These are phyloP conservation scores for Myzus persicae DNA, from an alignment of 1,140 invertebrate genomes.

Conservation along the genomic window DNA sequence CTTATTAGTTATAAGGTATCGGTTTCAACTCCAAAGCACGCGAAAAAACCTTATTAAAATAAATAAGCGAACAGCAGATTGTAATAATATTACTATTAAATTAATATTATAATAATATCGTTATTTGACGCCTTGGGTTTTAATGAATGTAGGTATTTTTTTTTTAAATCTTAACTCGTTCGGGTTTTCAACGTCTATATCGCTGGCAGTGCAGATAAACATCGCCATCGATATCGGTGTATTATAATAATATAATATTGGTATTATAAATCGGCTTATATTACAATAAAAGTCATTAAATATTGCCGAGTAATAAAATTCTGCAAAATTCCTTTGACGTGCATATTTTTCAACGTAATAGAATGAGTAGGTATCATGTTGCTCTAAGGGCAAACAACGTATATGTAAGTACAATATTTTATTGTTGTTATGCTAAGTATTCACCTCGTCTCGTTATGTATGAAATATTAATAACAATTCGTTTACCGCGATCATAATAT, in stretches of 20 bases:
- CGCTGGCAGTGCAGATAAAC: not conserved
- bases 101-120: no score
- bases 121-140: not conserved
- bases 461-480: not conserved
- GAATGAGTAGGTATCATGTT: no score
- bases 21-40: not conserved
- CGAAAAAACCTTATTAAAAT: not conserved
- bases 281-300: not conserved
- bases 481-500: not conserved
- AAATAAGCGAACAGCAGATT: not conserved
- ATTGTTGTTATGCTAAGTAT: not conserved
- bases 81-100: not conserved
- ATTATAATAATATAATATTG: not conserved
- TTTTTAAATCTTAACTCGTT: not conserved
- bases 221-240: not conserved
- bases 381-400: not conserved
- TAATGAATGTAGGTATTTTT: not conserved
- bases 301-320: not conserved
- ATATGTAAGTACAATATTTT: no score
- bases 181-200: not conserved
- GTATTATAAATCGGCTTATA: no score
- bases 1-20: not conserved
- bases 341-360: not conserved
- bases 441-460: not conserved
- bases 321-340: not conserved